Conservation (phyloP, 2,113 vertebrate species). For the Cranoglanis bouderius region DNA sequence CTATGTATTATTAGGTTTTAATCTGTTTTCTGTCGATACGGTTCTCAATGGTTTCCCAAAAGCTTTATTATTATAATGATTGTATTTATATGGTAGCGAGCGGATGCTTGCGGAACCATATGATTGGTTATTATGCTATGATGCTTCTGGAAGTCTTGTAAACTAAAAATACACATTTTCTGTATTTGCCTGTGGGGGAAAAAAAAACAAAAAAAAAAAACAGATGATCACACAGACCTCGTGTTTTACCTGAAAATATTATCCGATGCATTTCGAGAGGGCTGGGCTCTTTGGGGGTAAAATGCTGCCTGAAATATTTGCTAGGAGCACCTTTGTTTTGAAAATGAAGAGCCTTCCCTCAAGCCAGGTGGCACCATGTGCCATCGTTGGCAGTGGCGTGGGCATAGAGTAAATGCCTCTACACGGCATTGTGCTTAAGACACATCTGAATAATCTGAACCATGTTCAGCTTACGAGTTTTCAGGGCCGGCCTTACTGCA, state of each 20-base stretch:
- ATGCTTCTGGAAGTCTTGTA: not conserved
- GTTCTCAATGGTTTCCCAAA: not conserved
- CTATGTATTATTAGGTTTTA: not conserved
- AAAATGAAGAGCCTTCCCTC: slow-evolving; percentile 87
- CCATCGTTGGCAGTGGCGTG: slow-evolving; percentile 79
- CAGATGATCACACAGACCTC: not conserved
- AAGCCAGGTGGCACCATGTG: slow-evolving; percentile 90
- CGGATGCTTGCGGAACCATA: not conserved
- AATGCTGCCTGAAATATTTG: slow-evolving; percentile 83
- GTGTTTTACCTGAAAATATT: slow-evolving; percentile 6
- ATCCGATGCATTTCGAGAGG: slow-evolving; percentile 35
- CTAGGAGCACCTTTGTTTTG: slow-evolving; percentile 77
- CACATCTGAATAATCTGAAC: slow-evolving; percentile 98
- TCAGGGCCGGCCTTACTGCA: slow-evolving; percentile 65
- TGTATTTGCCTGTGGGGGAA: not conserved
- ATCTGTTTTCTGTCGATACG: not conserved
- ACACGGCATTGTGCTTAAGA: slow-evolving; percentile 92
- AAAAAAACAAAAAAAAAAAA: not conserved
- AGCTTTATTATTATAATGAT: not conserved
- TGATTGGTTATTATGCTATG: not conserved
- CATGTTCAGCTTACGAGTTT: slow-evolving; percentile 94
- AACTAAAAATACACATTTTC: not conserved
- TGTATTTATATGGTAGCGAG: slow-evolving; percentile 1
- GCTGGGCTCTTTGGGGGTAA: slow-evolving; percentile 72
- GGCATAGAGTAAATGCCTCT: slow-evolving; percentile 97